A percentile compares a stretch with the other conserved stretches of the same genome.
Evolutionary conservation across 2,797 vertebrate genomes (phyloP).

Genomic region (Mergus octosetaceus): DNA sequence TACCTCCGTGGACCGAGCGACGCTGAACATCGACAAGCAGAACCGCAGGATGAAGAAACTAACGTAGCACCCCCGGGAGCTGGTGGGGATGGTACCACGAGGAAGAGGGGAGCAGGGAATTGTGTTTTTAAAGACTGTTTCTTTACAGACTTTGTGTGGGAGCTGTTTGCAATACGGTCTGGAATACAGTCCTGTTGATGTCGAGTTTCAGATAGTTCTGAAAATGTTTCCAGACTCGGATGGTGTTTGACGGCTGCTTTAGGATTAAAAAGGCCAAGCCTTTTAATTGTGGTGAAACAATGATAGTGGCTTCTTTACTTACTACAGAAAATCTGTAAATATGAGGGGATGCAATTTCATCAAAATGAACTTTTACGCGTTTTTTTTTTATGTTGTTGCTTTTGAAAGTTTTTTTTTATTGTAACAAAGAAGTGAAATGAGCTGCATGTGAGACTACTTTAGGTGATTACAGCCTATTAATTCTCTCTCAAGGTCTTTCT

Average conservation of each 20-base stretch:
- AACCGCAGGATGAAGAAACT: constrained; percentile 87
- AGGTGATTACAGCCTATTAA: not conserved
- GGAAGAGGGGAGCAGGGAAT: not conserved
- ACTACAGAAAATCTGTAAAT: not conserved
- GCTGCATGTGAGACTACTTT: not conserved
- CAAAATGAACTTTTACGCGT: not conserved
- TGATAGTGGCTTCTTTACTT: not conserved
- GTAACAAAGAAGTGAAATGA: not conserved
- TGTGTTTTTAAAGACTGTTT: not conserved
- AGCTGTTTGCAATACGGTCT: not conserved
- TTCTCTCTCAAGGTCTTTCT: not conserved
- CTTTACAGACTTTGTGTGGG: not conserved
- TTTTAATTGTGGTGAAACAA: fast-evolving
- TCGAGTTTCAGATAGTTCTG: not conserved
- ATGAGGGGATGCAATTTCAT: not conserved
- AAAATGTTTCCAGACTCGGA: not conserved
- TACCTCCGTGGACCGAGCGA: constrained; percentile 82
- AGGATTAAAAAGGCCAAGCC: not conserved
- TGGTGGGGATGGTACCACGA: fast-evolving
- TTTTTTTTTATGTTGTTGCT: not conserved
- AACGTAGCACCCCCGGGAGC: constrained; percentile 63
- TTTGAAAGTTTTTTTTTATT: not conserved
- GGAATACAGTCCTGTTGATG: not conserved
- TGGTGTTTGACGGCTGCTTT: not conserved
- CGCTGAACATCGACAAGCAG: constrained; percentile 86